Percentiles rank a stretch among this genome's conserved stretches.
phyloP scores from a whole-genome alignment of 2,888 invertebrate species.

The Zootermopsis nevadensis region DNA sequence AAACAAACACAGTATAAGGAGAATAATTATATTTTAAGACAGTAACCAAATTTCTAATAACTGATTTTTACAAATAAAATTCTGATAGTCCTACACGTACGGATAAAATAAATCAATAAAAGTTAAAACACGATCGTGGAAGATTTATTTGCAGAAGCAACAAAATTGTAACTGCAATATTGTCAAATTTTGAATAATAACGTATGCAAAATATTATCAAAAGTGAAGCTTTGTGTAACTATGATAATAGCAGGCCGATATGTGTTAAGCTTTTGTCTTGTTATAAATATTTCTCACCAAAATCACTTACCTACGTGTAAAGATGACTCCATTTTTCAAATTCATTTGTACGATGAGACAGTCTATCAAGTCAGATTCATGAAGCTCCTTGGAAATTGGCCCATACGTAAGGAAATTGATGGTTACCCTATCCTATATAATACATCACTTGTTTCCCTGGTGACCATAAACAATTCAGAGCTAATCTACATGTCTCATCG shows the following conservation, averaged over 20 bases:
- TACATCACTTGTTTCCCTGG: conserved; percentile 21
- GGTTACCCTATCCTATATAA: neutral
- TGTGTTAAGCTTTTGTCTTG: neutral
- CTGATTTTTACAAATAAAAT: too few species aligned
- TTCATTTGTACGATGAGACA: neutral
- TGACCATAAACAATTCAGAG: conserved; percentile 9
- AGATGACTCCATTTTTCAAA: conserved; percentile 1
- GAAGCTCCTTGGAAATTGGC: conserved; percentile 6
- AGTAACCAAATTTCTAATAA: too few species aligned
- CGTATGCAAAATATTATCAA: neutral
- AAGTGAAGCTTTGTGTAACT: neutral
- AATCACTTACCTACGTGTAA: neutral
- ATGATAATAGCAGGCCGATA: neutral
- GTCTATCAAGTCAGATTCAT: neutral
- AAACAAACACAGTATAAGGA: too few species aligned
- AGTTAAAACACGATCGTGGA: neutral
- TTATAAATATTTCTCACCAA: neutral
- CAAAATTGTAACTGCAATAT: neutral
- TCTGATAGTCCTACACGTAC: neutral
- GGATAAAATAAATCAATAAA: neutral
- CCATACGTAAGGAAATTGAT: conserved; percentile 21
- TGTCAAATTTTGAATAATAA: neutral
- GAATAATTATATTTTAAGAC: too few species aligned
- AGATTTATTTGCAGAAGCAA: neutral
- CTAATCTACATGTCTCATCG: neutral